A percentile compares a stretch with the other conserved stretches of the same genome.
phyloP scores from a whole-genome alignment of 2,113 vertebrate species.

The Brienomyrus longianalis region DNA sequence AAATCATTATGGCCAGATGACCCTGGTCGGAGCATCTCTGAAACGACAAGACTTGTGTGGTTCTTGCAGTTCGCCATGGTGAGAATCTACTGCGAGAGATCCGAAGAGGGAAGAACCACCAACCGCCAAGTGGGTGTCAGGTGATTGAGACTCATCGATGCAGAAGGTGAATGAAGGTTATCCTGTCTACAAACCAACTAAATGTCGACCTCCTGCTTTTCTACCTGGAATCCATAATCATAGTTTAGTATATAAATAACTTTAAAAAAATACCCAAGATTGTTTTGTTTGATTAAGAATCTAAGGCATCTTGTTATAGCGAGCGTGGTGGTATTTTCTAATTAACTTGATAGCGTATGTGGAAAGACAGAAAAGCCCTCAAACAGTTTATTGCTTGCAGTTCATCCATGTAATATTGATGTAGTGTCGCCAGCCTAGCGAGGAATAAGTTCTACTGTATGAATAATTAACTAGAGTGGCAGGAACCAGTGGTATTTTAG shows the following conservation, averaged over 20 bases:
- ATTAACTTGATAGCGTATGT: background rate
- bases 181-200: background rate
- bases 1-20: background rate
- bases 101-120: background rate
- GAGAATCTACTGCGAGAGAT: background rate
- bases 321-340: background rate
- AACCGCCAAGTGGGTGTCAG: background rate
- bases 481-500: background rate
- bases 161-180: background rate
- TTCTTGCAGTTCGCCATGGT: background rate
- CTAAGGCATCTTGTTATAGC: background rate
- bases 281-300: background rate
- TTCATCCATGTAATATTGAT: background rate
- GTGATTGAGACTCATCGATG: background rate
- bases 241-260: background rate
- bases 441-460: background rate
- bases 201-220: background rate
- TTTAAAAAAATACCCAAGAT: background rate
- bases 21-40: background rate
- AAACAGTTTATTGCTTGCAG: slow-evolving; percentile 10
- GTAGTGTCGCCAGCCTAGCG: background rate
- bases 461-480: background rate
- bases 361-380: background rate
- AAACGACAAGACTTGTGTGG: background rate
- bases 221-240: background rate